These are phyloP conservation scores for Platycheirus rosarum DNA, from an alignment of 2,888 invertebrate species.

Conservation along the genomic window DNA sequence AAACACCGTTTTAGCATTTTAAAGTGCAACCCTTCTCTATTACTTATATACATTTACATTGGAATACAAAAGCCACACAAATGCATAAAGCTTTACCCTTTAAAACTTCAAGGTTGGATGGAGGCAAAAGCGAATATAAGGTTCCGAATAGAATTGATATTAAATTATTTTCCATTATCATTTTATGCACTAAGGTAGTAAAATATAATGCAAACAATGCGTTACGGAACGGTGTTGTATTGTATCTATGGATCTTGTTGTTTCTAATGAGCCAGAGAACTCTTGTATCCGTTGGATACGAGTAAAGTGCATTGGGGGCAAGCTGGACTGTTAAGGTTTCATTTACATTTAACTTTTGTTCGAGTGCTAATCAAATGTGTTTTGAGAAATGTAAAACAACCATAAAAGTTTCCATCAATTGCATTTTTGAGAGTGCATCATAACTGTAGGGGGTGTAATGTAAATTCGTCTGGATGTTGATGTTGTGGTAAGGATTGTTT, in stretches of 20 bases:
- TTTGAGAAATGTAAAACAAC: constrained; percentile 51
- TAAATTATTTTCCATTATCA: constrained; percentile 74
- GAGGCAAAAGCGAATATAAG: neutral
- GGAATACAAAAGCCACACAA: constrained; percentile 63
- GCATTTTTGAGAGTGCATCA: constrained; percentile 14
- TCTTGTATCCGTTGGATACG: constrained; percentile 40
- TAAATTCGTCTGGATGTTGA: constrained; percentile 8
- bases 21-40: constrained; percentile 33
- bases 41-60: constrained; percentile 13
- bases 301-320: constrained; percentile 26
- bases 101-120: constrained; percentile 7
- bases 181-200: constrained; percentile 68
- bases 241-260: neutral
- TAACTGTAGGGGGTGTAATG: neutral
- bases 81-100: constrained; percentile 31
- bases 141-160: constrained; percentile 67
- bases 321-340: constrained; percentile 39
- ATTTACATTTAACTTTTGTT: constrained; percentile 68
- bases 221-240: constrained; percentile 33
- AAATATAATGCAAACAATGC: constrained; percentile 72
- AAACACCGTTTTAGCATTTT: constrained; percentile 53
- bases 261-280: constrained; percentile 55
- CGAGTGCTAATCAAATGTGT: constrained; percentile 72
- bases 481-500: neutral
- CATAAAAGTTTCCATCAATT: constrained; percentile 62